Evolutionary conservation across 2,888 invertebrate species (phyloP).

Genomic region (Volucella inflata): DNA sequence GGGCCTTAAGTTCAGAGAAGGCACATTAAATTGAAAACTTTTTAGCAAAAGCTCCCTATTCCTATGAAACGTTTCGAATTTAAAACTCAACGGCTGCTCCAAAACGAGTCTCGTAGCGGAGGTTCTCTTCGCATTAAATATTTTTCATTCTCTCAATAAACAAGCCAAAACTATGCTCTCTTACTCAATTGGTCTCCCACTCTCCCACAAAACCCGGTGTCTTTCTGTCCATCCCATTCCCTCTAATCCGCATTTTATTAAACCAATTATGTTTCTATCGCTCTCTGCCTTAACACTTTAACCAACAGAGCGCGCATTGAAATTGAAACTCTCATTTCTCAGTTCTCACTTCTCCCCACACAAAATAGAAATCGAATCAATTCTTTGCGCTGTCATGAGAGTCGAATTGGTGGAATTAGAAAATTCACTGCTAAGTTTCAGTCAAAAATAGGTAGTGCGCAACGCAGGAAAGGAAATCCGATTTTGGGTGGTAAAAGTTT

Average conservation of each 20-base stretch:
- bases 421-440: constrained; percentile 44
- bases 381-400: constrained; percentile 34
- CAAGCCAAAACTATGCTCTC: constrained; percentile 21
- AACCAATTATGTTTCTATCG: constrained; percentile 24
- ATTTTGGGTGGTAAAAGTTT: constrained; percentile 47
- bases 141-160: neutral
- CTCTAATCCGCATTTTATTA: neutral
- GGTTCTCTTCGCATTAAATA: constrained; percentile 37
- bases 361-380: constrained; percentile 20
- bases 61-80: neutral
- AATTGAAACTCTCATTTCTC: neutral
- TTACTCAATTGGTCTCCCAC: constrained; percentile 10
- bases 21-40: no score
- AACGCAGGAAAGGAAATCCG: constrained; percentile 56
- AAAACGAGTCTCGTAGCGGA: constrained; percentile 2
- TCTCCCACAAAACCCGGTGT: neutral
- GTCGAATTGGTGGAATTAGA: constrained; percentile 13
- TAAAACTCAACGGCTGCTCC: neutral
- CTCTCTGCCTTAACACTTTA: constrained; percentile 2
- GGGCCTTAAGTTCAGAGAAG: no score
- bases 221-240: constrained; percentile 17
- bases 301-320: no score
- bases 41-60: neutral
- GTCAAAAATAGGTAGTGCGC: constrained; percentile 58
- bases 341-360: neutral